These are phyloP conservation scores for Danionella dracula DNA, from an alignment of 2,797 vertebrate species.

Conservation along the genomic window DNA sequence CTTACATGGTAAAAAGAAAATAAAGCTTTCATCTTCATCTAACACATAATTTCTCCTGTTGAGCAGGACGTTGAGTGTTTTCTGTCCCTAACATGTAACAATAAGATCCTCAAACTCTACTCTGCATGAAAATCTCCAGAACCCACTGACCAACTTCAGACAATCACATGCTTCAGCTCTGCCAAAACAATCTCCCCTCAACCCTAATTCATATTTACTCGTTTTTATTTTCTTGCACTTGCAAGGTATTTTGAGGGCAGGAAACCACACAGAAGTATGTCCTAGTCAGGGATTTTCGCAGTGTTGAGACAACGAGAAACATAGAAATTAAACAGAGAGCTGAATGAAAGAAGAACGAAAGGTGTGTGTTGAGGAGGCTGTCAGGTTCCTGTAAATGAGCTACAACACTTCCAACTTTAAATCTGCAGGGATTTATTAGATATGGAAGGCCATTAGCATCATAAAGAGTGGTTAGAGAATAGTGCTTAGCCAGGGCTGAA, in stretches of 20 bases:
- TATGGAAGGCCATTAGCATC: slow-evolving; percentile 76
- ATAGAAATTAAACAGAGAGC: neutral
- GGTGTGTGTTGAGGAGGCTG: neutral
- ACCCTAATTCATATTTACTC: slow-evolving; percentile 60
- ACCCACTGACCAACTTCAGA: neutral
- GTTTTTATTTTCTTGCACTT: slow-evolving; percentile 57
- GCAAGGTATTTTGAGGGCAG: slow-evolving; percentile 36
- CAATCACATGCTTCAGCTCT: slow-evolving; percentile 28
- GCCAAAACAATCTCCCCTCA: slow-evolving; percentile 24
- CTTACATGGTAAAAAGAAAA: too few relatives aligned
- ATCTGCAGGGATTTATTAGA: slow-evolving; percentile 79
- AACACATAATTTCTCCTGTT: too few relatives aligned
- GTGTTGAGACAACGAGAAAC: slow-evolving; percentile 46
- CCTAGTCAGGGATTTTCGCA: slow-evolving; percentile 66
- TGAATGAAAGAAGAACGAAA: slow-evolving; percentile 7
- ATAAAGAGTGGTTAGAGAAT: slow-evolving; percentile 72
- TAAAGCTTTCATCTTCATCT: too few relatives aligned
- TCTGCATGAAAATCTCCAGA: slow-evolving; percentile 4
- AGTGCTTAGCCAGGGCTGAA: slow-evolving; percentile 58
- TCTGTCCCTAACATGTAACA: too few relatives aligned
- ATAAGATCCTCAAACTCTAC: neutral
- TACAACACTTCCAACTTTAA: slow-evolving; percentile 70
- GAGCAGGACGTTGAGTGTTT: too few relatives aligned
- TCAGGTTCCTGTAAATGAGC: slow-evolving; percentile 51
- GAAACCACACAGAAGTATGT: slow-evolving; percentile 64